These are phyloP conservation scores for Propithecus deckenii DNA, from an alignment of 2,797 vertebrate species.

Conservation along the genomic window DNA sequence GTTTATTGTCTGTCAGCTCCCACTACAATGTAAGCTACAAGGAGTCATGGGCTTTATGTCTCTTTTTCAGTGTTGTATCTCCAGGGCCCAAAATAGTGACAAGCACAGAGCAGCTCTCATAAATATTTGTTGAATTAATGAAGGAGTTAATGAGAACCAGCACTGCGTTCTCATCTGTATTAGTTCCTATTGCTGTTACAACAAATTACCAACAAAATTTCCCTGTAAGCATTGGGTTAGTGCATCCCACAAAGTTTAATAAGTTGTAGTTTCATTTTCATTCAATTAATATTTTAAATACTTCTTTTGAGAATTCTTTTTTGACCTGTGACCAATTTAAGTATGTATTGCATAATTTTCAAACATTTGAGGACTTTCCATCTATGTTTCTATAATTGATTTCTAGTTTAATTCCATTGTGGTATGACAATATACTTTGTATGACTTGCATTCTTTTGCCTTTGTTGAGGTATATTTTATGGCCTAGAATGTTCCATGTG, in stretches of 20 bases:
- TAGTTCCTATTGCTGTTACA: not conserved
- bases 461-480: not conserved
- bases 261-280: not conserved
- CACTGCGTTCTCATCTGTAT: not conserved
- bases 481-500: not conserved
- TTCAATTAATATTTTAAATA: not conserved
- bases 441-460: not conserved
- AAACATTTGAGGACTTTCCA: not conserved
- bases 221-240: not conserved
- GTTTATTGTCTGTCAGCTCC: not conserved
- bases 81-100: too few species aligned
- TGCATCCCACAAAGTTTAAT: not conserved
- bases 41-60: not conserved
- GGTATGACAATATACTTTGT: not conserved
- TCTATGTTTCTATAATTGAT: not conserved
- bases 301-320: not conserved
- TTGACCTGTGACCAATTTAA: not conserved
- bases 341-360: not conserved
- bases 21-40: too few species aligned
- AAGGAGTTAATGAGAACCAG: not conserved
- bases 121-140: not conserved
- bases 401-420: not conserved
- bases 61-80: not conserved
- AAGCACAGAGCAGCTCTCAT: not conserved
- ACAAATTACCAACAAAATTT: not conserved